Evolutionary conservation across 2,888 invertebrate genomes (phyloP).

Genomic region (Acronicta psi): DNA sequence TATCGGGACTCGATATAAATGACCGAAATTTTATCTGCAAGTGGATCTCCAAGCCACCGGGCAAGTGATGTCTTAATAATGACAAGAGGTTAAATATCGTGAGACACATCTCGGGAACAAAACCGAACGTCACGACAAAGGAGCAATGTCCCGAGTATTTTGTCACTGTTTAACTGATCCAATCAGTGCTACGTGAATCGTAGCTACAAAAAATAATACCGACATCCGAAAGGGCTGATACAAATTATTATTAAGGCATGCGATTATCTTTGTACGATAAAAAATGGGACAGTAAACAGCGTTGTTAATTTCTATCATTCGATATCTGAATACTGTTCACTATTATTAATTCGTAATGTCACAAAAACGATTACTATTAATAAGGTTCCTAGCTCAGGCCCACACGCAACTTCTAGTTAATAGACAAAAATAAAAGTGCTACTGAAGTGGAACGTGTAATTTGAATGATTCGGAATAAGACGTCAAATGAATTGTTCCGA

Average conservation of each 20-base stretch:
- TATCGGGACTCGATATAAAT: conserved; percentile 76
- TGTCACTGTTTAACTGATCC: conserved; percentile 87
- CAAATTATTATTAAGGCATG: conserved; percentile 78
- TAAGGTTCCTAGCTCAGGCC: conserved; percentile 61
- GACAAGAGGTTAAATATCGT: conserved; percentile 85
- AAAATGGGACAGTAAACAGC: conserved; percentile 70
- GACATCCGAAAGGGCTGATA: conserved; percentile 77
- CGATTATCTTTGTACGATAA: conserved; percentile 73
- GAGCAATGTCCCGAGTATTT: conserved; percentile 82
- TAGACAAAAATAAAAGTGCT: conserved; percentile 60
- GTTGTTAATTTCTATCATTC: conserved; percentile 78
- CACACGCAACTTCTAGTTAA: conserved; percentile 74
- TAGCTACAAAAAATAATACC: conserved; percentile 72
- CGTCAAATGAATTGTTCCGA: conserved; percentile 80
- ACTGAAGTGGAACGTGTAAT: conserved; percentile 75
- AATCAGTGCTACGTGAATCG: conserved; percentile 78
- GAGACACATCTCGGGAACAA: conserved; percentile 81
- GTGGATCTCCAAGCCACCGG: conserved; percentile 84
- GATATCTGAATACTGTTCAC: conserved; percentile 60
- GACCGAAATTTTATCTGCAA: conserved; percentile 78
- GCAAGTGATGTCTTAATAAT: conserved; percentile 88
- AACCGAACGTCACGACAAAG: conserved; percentile 81
- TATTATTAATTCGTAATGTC: conserved; percentile 79
- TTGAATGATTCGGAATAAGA: conserved; percentile 77
- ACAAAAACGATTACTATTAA: conserved; percentile 69